These are phyloP conservation scores for Ptychoptera albimana DNA, from an alignment of 2,888 invertebrate genomes.

Conservation along the genomic window DNA sequence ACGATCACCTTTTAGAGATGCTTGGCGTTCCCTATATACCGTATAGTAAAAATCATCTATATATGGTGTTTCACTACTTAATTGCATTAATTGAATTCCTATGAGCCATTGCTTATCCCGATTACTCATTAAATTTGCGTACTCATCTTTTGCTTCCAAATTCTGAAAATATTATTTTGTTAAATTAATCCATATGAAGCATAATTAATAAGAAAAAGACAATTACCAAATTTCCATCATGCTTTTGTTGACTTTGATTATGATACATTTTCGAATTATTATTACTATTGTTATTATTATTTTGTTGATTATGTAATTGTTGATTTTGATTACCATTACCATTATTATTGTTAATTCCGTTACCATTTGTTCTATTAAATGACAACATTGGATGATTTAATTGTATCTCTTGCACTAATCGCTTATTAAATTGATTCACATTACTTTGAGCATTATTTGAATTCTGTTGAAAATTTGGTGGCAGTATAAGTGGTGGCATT, in stretches of 20 bases:
- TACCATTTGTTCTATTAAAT: slow-evolving; percentile 12
- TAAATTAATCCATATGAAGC: neutral
- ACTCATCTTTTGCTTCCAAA: slow-evolving; percentile 49
- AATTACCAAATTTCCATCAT: slow-evolving; percentile 20
- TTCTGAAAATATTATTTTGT: slow-evolving; percentile 12
- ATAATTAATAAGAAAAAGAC: slow-evolving; percentile 11
- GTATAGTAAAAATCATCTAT: slow-evolving; percentile 96
- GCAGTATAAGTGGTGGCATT: slow-evolving; percentile 26
- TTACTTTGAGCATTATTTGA: slow-evolving; percentile 3
- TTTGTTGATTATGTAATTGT: slow-evolving; percentile 12
- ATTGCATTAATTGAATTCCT: slow-evolving; percentile 84
- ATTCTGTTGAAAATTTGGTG: slow-evolving; percentile 17
- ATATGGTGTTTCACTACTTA: slow-evolving; percentile 89
- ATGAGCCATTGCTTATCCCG: slow-evolving; percentile 93
- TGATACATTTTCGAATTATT: slow-evolving; percentile 16
- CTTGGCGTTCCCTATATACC: slow-evolving; percentile 52
- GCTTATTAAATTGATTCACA: slow-evolving; percentile 23
- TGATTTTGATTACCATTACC: slow-evolving; percentile 12
- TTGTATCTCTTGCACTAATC: slow-evolving; percentile 30
- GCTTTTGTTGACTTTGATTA: slow-evolving; percentile 15
- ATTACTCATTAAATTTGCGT: slow-evolving; percentile 83
- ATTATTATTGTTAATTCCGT: slow-evolving; percentile 16
- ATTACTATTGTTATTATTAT: slow-evolving; percentile 20
- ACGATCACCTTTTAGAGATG: slow-evolving; percentile 40
- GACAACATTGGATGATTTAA: slow-evolving; percentile 30